Base-by-base conservation (phyloP, 2,797 vertebrate species). In the Macropodus opercularis region DNA sequence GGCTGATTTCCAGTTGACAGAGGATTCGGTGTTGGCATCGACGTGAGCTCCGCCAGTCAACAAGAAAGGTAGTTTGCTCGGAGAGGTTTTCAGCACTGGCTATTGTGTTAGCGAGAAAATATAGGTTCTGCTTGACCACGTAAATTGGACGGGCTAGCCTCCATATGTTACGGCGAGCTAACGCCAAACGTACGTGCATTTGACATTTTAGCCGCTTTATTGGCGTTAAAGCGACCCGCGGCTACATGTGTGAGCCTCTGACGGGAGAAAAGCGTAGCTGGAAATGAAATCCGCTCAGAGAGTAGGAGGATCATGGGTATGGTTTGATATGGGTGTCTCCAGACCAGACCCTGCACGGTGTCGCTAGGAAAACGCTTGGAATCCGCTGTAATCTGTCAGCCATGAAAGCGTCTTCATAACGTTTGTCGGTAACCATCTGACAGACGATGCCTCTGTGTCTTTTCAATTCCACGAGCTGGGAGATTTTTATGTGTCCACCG, bases 261-360 rank as follows among this genome's bases (percentile, higher is more conserved):
- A 46, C 54, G 60, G 19, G 22, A 62, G 23, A 50, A 72, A 76
- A 43, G 0, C 27, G 47, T 38, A 56, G 49, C 31, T 48, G 53
- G 36, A 47, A 43, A 59, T 39, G 48, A 59, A 63, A 66, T 18
- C 59, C 48, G 50, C 52, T 67, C 31, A 58, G 54, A 55, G 57
- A 62, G 67, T 51, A 56, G 56, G 48, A 72, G 71, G 59, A 81
- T 76, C 84, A 85, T 79, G 67, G 82, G 60, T 60, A 69, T 69
- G 82, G 79, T 77, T 79, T 72, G 76, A 85, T 70, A 50, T 81
- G 85, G 87, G 86, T 89, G 88, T 89, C 86, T 86, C 86, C 79
- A 64, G 18, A 69, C 60, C 62, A 69, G 70, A 72, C 46, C 32
- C 48, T 58, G 31, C 22, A 55, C 68, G 54, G 35, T 56, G 42